Evolutionary conservation across 1,140 invertebrate species (phyloP), one percentile per base, ranked within the genome.

Genomic region (Aleiodes sp.): DNA sequence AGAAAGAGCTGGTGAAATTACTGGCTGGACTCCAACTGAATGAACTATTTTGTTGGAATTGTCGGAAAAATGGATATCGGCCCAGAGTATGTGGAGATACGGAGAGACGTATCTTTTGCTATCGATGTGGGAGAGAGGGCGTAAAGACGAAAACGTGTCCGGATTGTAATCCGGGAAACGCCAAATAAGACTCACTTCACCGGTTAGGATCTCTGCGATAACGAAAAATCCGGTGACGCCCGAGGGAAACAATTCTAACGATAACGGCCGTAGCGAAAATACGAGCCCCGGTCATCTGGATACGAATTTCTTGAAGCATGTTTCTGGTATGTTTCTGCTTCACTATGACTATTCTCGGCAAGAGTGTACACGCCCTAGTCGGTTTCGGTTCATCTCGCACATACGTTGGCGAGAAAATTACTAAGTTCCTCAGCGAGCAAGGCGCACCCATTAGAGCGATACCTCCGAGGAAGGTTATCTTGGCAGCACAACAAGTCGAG

Each of bases 341-440:
- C 2, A 3, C 16, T 19, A 8, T 46, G 4, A 21, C 4, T 4
- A 46, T 46, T 9, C 2, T 14, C 9, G 41, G 41, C 4, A 2
- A 46, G 24, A 46, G 4, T 4, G 7, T 70, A 4, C n/a, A 52
- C 26, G 68, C 68, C n/a, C 60, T 70, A 8, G 35, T 70, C 1
- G 68, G 64, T 59, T 70, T 43, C 10, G 68, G 68, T 4, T 60
- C 61, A 0, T 56, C 41, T 6, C 41, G 68, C 1, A 70, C 68
- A 0, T 70, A 59, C 16, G 61, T 46, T 0, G 68, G 68, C 31
- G n/a, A 6, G 6, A 61, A 19, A 2, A 43, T 43, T 1, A 41
- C 46, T 2, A 28, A 39, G 12, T 16, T 64, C 4, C 29, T 63
- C n/a, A 10, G 14, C 0, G 2, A 7, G 4, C 8, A n/a, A 8